Evolutionary conservation across 2,797 vertebrate genomes (phyloP).

Genomic region (Thalassophryne amazonica): DNA sequence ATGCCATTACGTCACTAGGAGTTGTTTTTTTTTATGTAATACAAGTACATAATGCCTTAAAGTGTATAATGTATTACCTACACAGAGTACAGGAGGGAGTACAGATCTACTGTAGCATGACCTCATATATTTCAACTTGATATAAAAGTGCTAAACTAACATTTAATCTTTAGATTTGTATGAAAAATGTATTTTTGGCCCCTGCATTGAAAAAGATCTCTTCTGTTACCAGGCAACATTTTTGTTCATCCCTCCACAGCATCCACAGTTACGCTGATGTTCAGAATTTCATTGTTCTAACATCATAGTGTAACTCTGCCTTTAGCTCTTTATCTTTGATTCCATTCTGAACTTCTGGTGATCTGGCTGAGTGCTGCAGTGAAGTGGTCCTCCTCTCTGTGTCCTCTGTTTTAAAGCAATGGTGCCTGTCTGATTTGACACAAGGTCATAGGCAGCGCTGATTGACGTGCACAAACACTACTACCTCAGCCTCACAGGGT

Average conservation of each 20-base stretch:
- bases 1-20: too few relatives aligned
- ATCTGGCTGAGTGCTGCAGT: not conserved
- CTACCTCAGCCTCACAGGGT: slow-evolving; percentile 42
- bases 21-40: too few relatives aligned
- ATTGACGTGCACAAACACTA: slow-evolving; percentile 56
- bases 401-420: slow-evolving; percentile 5
- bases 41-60: too few relatives aligned
- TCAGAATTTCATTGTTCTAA: not conserved
- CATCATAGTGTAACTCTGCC: not conserved
- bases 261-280: not conserved
- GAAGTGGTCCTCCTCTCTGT: not conserved
- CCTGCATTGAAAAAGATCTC: not conserved
- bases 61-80: too few relatives aligned
- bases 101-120: too few relatives aligned
- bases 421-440: slow-evolving; percentile 43
- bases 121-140: too few relatives aligned
- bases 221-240: slow-evolving; percentile 26
- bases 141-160: not conserved
- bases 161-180: not conserved
- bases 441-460: slow-evolving; percentile 60
- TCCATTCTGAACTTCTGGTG: not conserved
- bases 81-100: too few relatives aligned
- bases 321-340: too few relatives aligned
- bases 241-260: not conserved
- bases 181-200: not conserved